Evolutionary conservation across 2,797 vertebrate species (phyloP), one percentile per base, ranked within the genome.

Genomic region (Petrocephalus sullivani): DNA sequence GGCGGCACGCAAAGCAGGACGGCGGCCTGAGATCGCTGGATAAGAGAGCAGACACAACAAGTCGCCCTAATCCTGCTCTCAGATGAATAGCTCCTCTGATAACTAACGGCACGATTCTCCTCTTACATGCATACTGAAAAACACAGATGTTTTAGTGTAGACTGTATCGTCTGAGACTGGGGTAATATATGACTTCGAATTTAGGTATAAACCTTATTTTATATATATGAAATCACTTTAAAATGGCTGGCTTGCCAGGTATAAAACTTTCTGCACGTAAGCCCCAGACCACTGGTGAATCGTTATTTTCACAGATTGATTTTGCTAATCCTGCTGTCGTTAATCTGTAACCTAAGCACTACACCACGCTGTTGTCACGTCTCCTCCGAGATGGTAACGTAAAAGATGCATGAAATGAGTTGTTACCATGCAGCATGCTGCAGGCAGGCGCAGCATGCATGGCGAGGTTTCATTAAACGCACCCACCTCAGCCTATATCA

Each of bases 311-410:
- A 92, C 28, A 91, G 92, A 91, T 90, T 89, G n/a, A 87, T 86
- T 60, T 83, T 88, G 88, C 91, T 87, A 86, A 88, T 90, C 71
- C 89, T 90, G 12, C 16, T 86, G 85, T 83, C 67, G 78, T 57
- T 85, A 91, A 86, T 87, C 51, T 75, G 1, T 84, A 37, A 53
- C 89, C 92, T 90, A 81, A 88, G 61, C 87, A 85, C 78, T 85
- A 67, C 87, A 78, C 85, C 49, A 21, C 82, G 16, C 67, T 81
- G 19, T 54, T 58, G 89, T 91, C 88, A 89, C 89, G 89, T 88
- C 89, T 86, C 90, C 88, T 93, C 88, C 91, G 89, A 94, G 91
- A 88, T 90, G 91, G 91, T 86, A 85, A 85, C 75, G 81, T 14
- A 71, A 87, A 78, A 86, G 33, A 57, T 51, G 87, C 85, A 90